These are phyloP conservation scores for Globicephala melas DNA, from an alignment of 2,113 vertebrate species.

Conservation along the genomic window DNA sequence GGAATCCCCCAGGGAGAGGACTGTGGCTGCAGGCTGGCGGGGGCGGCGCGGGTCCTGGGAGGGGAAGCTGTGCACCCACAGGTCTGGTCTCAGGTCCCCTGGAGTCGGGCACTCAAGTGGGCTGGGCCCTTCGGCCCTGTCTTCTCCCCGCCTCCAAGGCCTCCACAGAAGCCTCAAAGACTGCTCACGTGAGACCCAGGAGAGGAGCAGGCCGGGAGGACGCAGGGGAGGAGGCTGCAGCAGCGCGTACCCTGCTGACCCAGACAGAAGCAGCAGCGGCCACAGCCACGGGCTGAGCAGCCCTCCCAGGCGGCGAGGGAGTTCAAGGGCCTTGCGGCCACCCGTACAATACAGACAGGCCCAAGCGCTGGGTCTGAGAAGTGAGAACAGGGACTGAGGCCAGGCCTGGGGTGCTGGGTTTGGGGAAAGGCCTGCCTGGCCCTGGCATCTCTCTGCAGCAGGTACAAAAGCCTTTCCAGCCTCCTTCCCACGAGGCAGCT, in stretches of 20 bases:
- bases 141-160: conserved; percentile 24
- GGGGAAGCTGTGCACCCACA: background rate
- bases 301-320: background rate
- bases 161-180: background rate
- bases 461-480: background rate
- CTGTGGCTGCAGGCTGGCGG: background rate
- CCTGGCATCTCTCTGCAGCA: background rate
- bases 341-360: background rate
- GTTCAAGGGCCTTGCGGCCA: background rate
- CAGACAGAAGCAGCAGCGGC: background rate
- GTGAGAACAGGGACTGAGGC: background rate
- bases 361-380: background rate
- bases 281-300: background rate
- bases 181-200: background rate
- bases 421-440: background rate
- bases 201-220: background rate
- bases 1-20: background rate
- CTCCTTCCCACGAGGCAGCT: background rate
- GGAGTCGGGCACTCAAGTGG: background rate
- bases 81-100: background rate
- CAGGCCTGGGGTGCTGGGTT: background rate
- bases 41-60: background rate
- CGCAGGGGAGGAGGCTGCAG: background rate
- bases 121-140: background rate
- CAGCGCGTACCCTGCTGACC: background rate